Percentiles rank a stretch among this genome's conserved stretches.
These are phyloP conservation scores for Protomyctophum bolini DNA, from an alignment of 2,113 vertebrate genomes.

Conservation along the genomic window DNA sequence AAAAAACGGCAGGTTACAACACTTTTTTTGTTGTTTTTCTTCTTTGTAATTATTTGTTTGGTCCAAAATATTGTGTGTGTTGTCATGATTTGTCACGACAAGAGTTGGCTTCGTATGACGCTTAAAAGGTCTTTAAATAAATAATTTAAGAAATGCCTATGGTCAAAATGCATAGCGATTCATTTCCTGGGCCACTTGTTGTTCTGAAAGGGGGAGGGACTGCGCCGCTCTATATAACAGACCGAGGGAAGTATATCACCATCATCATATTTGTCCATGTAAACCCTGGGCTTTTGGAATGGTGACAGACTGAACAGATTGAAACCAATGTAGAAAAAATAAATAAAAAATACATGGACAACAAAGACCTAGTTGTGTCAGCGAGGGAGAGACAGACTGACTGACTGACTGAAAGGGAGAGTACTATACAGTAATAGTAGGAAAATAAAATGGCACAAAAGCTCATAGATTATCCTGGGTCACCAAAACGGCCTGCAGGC, in stretches of 20 bases:
- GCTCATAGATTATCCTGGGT: neutral
- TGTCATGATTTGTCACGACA: no score
- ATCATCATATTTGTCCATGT: conserved; percentile 54
- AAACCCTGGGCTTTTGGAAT: conserved; percentile 44
- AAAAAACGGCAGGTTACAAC: no score
- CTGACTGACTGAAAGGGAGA: neutral
- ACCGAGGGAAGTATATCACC: conserved; percentile 30
- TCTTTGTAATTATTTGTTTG: no score
- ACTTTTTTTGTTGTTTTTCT: no score
- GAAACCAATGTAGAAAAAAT: no score
- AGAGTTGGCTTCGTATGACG: no score
- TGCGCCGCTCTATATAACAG: conserved; percentile 41
- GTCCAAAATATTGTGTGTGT: no score
- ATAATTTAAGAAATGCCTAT: no score
- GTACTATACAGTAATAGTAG: neutral
- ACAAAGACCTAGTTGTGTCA: conserved; percentile 47
- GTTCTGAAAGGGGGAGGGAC: no score
- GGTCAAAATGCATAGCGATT: no score
- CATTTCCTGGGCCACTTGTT: no score
- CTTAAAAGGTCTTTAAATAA: no score
- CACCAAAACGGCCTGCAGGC: conserved; percentile 2
- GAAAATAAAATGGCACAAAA: neutral
- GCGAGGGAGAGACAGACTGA: conserved; percentile 4
- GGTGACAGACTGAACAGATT: conserved; percentile 41
- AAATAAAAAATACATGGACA: conserved; percentile 31